These are phyloP conservation scores for Glaucopsyche alexis DNA, from an alignment of 2,888 invertebrate species.

Conservation along the genomic window DNA sequence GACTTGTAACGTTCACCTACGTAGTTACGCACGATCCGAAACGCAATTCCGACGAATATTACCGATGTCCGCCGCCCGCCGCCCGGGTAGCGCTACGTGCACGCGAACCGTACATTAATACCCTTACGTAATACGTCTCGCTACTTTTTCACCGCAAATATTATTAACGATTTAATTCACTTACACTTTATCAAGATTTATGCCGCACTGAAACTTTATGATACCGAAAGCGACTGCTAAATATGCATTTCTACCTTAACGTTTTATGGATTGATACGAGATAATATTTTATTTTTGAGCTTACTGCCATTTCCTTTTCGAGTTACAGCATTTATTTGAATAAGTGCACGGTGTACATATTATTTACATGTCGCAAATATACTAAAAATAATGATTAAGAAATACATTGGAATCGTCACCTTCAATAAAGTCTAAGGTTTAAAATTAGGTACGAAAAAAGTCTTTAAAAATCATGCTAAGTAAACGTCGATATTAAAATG, in stretches of 20 bases:
- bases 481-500: conserved; percentile 66
- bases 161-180: conserved; percentile 29
- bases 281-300: conserved; percentile 1
- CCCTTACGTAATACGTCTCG: conserved; percentile 25
- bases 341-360: too few relatives aligned
- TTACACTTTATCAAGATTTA: conserved; percentile 24
- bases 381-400: too few relatives aligned
- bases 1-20: conserved; percentile 45
- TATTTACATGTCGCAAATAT: too few relatives aligned
- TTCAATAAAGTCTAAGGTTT: too few relatives aligned
- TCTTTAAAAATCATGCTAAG: conserved; percentile 50
- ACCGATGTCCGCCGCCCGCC: conserved; percentile 29
- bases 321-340: too few relatives aligned
- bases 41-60: conserved; percentile 43
- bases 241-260: conserved; percentile 14
- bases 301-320: neutral
- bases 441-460: too few relatives aligned
- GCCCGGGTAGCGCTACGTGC: conserved; percentile 28
- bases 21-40: conserved; percentile 46
- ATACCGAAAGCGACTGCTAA: conserved; percentile 8
- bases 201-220: conserved; percentile 13
- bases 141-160: conserved; percentile 21
- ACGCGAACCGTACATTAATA: conserved; percentile 36
- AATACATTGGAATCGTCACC: too few relatives aligned
- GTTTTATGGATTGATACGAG: conserved; percentile 5